Percentiles rank a stretch among this genome's conserved stretches.
phyloP scores from a whole-genome alignment of 2,113 vertebrate genomes.

The Odontesthes bonariensis region DNA sequence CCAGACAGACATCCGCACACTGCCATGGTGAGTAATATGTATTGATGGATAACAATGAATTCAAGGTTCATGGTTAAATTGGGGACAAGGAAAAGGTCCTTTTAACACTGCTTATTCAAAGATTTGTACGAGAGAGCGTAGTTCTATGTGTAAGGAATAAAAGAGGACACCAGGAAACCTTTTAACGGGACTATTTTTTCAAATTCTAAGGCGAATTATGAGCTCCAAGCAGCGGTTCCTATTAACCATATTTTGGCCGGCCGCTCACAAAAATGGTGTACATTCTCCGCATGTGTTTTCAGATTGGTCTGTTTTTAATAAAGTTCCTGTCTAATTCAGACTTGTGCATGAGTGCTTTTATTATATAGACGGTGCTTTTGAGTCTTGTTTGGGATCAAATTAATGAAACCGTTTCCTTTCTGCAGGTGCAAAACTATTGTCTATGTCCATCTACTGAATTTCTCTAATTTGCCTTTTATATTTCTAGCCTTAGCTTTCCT shows the following conservation, averaged over 20 bases:
- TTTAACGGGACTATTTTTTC: conserved; percentile 9
- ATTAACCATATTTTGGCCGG: background rate
- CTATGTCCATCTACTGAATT: background rate
- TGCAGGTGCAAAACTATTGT: background rate
- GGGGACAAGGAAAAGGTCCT: background rate
- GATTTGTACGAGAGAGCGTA: background rate
- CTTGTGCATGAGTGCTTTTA: background rate
- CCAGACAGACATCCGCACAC: conserved; percentile 45
- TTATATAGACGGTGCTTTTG: background rate
- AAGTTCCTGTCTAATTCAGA: background rate
- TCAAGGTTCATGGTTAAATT: background rate
- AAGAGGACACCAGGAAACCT: too few relatives aligned
- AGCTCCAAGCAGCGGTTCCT: background rate
- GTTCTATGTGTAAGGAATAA: background rate
- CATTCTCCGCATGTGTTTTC: background rate
- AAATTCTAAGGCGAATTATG: background rate
- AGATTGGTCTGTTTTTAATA: background rate
- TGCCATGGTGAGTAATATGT: conserved; percentile 69
- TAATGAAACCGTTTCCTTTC: background rate
- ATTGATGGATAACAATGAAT: background rate
- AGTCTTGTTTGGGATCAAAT: conserved; percentile 2
- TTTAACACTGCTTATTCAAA: background rate
- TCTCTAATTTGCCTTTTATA: conserved; percentile 5
- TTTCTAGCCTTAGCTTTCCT: too few relatives aligned
- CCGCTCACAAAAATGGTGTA: background rate